A percentile compares a stretch with the other conserved stretches of the same genome.
Evolutionary conservation across 2,113 vertebrate species (phyloP).

Genomic region (Bostrychus sinensis): DNA sequence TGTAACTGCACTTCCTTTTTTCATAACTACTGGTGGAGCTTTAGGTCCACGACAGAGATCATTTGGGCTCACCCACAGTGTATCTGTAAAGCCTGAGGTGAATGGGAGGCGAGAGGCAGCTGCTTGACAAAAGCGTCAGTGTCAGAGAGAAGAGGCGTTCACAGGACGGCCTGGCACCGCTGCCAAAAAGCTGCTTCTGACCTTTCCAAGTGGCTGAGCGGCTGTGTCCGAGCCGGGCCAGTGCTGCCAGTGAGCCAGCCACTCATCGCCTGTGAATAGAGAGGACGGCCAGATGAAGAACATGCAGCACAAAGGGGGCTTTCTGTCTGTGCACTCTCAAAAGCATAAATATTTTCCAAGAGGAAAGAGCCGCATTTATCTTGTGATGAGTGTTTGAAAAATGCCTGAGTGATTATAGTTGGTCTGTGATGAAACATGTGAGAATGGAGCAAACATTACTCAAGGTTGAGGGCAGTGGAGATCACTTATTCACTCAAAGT

Average conservation of each 20-base stretch:
- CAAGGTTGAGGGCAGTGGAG: constrained; percentile 4
- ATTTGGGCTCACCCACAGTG: constrained; percentile 18
- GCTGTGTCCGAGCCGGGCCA: constrained; percentile 17
- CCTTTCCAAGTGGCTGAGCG: constrained; percentile 55
- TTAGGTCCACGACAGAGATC: constrained; percentile 3
- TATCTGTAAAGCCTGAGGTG: constrained; percentile 11
- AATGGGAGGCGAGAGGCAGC: constrained; percentile 30
- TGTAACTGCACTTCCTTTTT: background rate
- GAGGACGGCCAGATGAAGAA: constrained; percentile 19
- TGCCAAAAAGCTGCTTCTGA: constrained; percentile 52
- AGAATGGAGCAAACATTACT: constrained; percentile 5
- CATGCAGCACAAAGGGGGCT: constrained; percentile 50
- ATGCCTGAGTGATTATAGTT: constrained; percentile 14
- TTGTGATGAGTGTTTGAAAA: constrained; percentile 17
- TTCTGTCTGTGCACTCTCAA: constrained; percentile 19
- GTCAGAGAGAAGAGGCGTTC: constrained; percentile 40
- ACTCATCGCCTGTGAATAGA: constrained; percentile 6
- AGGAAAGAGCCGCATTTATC: constrained; percentile 41
- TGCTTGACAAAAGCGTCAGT: constrained; percentile 59
- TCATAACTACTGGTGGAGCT: background rate
- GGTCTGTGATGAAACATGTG: constrained; percentile 20
- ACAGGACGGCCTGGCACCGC: constrained; percentile 35
- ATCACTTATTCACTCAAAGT: constrained; percentile 7
- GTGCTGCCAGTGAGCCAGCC: constrained; percentile 35
- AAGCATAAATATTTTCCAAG: constrained; percentile 63